Evolutionary conservation across 2,797 vertebrate species (phyloP).

Genomic region (Falco biarmicus): DNA sequence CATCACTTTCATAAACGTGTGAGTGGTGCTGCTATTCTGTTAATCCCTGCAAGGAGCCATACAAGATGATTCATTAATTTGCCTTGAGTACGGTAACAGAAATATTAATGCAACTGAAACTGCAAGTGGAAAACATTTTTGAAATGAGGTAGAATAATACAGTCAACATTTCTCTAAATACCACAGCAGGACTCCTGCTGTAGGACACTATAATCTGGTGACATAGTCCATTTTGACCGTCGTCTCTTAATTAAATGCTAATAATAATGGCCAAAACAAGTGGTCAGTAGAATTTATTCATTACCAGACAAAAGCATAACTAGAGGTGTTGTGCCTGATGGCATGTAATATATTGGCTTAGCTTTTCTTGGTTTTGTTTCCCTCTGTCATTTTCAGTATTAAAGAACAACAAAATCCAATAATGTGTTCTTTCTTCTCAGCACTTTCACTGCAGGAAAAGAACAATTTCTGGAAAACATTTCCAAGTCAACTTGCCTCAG

Average conservation of each 20-base stretch:
- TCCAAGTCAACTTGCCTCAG: conserved; percentile 1
- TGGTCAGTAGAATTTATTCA: conserved; percentile 7
- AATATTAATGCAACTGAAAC: not conserved
- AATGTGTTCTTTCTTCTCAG: not conserved
- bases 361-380: not conserved
- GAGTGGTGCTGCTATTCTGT: not conserved
- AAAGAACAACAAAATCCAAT: conserved; percentile 23
- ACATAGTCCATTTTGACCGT: not conserved
- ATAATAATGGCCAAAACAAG: not conserved
- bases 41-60: not conserved
- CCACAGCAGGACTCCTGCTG: not conserved
- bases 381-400: not conserved
- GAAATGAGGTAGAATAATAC: not conserved
- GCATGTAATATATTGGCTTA: not conserved
- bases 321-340: not conserved
- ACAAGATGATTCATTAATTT: not conserved
- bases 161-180: not conserved
- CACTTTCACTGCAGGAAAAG: conserved; percentile 5
- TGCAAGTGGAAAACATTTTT: conserved; percentile 1
- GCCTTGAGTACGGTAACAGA: not conserved
- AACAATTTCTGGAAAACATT: conserved; percentile 32
- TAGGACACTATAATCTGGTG: not conserved
- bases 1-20: not conserved
- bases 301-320: not conserved
- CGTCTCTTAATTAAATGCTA: conserved; percentile 22